These are phyloP conservation scores for Parnassius smintheus DNA, from an alignment of 2,888 invertebrate species.

Conservation along the genomic window DNA sequence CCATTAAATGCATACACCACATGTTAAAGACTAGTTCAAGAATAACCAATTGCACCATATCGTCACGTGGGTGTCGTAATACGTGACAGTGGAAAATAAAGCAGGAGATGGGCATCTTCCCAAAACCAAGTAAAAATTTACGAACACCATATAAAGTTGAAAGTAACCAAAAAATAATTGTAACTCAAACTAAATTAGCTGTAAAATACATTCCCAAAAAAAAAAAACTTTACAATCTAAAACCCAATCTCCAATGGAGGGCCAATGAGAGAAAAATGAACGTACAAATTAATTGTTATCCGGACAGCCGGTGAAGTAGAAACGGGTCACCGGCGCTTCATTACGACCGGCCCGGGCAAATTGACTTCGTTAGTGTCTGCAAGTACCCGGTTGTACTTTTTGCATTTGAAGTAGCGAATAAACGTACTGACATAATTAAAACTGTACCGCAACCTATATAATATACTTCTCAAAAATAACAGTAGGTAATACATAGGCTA, in stretches of 20 bases:
- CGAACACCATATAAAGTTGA: too few species aligned
- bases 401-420: constrained; percentile 7
- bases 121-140: too few species aligned
- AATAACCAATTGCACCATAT: too few species aligned
- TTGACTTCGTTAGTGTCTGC: constrained; percentile 56
- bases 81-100: too few species aligned
- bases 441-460: too few species aligned
- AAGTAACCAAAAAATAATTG: too few species aligned
- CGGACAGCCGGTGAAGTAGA: constrained; percentile 19
- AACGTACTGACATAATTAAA: not conserved
- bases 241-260: constrained; percentile 29
- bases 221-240: constrained; percentile 1
- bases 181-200: not conserved
- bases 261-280: constrained; percentile 43
- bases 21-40: too few species aligned
- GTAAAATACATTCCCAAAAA: not conserved
- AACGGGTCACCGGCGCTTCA: constrained; percentile 40
- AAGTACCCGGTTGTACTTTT: constrained; percentile 31
- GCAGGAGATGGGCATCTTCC: too few species aligned
- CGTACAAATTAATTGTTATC: constrained; percentile 44
- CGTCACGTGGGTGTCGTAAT: too few species aligned
- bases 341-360: constrained; percentile 44
- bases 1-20: too few species aligned
- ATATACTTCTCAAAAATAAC: too few species aligned
- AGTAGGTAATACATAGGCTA: too few species aligned